Conservation (phyloP, 2,888 invertebrate species). For the Tetragonula carbonaria region DNA sequence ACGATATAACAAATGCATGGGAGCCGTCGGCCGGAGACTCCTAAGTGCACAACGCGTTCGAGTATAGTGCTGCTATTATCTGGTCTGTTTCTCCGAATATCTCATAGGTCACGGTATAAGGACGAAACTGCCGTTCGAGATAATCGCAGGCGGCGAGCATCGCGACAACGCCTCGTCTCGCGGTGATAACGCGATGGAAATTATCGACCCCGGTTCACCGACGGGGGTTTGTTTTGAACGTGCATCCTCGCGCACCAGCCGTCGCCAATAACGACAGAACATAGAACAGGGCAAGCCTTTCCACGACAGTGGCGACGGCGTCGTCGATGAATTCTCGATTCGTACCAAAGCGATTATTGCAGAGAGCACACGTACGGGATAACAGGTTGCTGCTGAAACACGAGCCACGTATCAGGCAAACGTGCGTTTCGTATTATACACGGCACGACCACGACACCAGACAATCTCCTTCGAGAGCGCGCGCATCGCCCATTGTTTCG, state of each 20-base stretch:
- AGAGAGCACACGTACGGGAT: slow-evolving; percentile 40
- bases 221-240: slow-evolving; percentile 66
- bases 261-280: slow-evolving; percentile 63
- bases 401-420: slow-evolving; percentile 35
- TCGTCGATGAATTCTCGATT: slow-evolving; percentile 31
- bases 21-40: slow-evolving; percentile 32
- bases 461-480: slow-evolving; percentile 61
- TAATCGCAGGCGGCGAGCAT: slow-evolving; percentile 40
- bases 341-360: slow-evolving; percentile 5
- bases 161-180: slow-evolving; percentile 65
- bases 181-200: slow-evolving; percentile 63
- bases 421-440: slow-evolving; percentile 47
- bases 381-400: slow-evolving; percentile 66
- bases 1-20: slow-evolving; percentile 39
- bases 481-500: slow-evolving; percentile 70
- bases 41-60: slow-evolving; percentile 23
- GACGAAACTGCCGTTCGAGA: slow-evolving; percentile 39
- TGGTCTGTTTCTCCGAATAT: slow-evolving; percentile 20
- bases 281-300: slow-evolving; percentile 32
- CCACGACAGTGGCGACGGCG: slow-evolving; percentile 52
- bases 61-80: slow-evolving; percentile 38
- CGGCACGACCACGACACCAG: slow-evolving; percentile 55
- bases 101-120: slow-evolving; percentile 39
- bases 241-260: slow-evolving; percentile 65
- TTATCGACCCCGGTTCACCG: slow-evolving; percentile 66